Evolutionary conservation across 2,797 vertebrate species (phyloP).

Genomic region (Phyllotis vaccarum): DNA sequence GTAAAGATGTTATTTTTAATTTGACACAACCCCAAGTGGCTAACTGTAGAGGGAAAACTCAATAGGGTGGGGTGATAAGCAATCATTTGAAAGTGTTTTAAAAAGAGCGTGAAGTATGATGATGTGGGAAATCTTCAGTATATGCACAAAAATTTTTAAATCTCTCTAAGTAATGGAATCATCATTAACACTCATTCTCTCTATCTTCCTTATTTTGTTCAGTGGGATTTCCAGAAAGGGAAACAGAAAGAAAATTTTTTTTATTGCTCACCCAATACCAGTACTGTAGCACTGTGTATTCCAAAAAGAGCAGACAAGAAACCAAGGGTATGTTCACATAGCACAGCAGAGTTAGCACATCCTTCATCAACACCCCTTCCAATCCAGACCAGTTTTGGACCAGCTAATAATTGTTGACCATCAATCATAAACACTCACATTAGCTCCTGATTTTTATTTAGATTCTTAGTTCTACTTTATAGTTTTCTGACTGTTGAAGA

Average conservation of each 20-base stretch:
- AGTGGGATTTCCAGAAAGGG: background rate
- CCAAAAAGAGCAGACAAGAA: background rate
- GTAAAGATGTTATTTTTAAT: slow-evolving; percentile 63
- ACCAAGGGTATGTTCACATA: background rate
- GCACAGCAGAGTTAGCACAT: background rate
- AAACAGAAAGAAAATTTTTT: background rate
- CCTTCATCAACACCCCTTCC: background rate
- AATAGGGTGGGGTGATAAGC: background rate
- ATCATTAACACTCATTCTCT: background rate
- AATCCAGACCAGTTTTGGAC: background rate
- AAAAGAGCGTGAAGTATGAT: slow-evolving; percentile 21
- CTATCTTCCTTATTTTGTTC: slow-evolving; percentile 29
- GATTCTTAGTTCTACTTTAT: background rate
- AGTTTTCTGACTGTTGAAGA: background rate
- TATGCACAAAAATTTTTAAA: background rate
- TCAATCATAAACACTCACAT: background rate
- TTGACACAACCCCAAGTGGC: slow-evolving; percentile 53
- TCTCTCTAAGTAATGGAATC: background rate
- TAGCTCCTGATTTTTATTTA: background rate
- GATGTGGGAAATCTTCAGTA: background rate
- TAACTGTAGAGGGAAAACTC: slow-evolving; percentile 15
- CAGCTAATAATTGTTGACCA: background rate
- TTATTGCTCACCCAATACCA: background rate
- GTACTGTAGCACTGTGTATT: background rate
- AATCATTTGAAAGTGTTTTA: background rate